Evolutionary conservation across 2,888 invertebrate genomes (phyloP).

Genomic region (Gibbula magus): DNA sequence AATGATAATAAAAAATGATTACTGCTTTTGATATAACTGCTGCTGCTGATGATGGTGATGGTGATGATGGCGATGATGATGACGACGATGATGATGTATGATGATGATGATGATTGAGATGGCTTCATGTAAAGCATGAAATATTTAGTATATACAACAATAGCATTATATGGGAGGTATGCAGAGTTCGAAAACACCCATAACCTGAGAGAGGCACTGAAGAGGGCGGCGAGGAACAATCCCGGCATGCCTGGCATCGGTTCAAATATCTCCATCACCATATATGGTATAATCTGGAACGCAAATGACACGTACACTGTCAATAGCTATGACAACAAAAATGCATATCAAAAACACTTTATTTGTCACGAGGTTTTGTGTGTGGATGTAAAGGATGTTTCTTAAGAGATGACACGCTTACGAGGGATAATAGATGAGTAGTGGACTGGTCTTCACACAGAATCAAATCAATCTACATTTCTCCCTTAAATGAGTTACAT

Average conservation of each 20-base stretch:
- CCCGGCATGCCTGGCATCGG: constrained; percentile 55
- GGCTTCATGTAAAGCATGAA: no score
- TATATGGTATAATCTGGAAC: constrained; percentile 54
- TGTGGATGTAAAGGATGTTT: no score
- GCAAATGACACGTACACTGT: background rate
- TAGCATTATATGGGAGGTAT: background rate
- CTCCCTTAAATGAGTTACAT: no score
- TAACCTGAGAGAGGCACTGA: constrained; percentile 60
- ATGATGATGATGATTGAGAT: background rate
- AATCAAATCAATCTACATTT: no score
- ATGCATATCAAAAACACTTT: no score
- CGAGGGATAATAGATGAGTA: no score
- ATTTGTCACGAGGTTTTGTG: no score
- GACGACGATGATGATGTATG: constrained; percentile 18
- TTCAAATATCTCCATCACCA: constrained; percentile 55
- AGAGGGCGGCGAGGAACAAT: constrained; percentile 55
- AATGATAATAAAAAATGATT: constrained; percentile 18
- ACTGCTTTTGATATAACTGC: no score
- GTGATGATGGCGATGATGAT: constrained; percentile 28
- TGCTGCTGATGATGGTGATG: constrained; percentile 24
- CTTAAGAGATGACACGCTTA: no score
- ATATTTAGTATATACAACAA: background rate
- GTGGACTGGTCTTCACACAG: no score
- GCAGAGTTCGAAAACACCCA: background rate
- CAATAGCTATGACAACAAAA: background rate